phyloP scores from a whole-genome alignment of 2,888 invertebrate species.

The Zaprionus lineosus region DNA sequence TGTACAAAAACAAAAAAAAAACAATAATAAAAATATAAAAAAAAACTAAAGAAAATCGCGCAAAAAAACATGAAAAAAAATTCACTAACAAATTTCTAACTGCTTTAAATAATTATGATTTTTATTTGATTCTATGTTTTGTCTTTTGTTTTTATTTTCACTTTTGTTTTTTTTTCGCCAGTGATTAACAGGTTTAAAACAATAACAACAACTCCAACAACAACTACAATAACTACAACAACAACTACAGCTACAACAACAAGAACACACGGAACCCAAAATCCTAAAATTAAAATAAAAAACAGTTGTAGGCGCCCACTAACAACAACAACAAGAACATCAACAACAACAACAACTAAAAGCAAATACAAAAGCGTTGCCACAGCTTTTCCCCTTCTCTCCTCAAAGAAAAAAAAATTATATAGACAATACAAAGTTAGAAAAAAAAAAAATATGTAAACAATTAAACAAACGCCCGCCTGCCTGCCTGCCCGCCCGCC shows the following conservation, averaged over 20 bases:
- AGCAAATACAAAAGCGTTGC: slow-evolving; percentile 17
- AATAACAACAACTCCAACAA: no score
- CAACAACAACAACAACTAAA: slow-evolving; percentile 25
- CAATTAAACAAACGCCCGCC: slow-evolving; percentile 14
- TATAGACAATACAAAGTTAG: no score
- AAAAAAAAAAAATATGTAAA: slow-evolving; percentile 8
- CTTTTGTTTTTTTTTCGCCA: slow-evolving; percentile 44
- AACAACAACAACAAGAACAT: slow-evolving; percentile 8
- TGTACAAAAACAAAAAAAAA: slow-evolving; percentile 16
- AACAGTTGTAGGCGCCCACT: slow-evolving; percentile 13
- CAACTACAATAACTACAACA: slow-evolving; percentile 40
- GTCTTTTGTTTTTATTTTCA: slow-evolving; percentile 17
- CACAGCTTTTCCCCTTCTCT: slow-evolving; percentile 9
- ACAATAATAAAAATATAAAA: slow-evolving; percentile 10
- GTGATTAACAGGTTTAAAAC: slow-evolving; percentile 49
- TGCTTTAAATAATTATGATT: slow-evolving; percentile 34
- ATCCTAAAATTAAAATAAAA: no score
- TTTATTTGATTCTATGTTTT: slow-evolving; percentile 15
- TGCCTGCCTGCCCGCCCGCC: slow-evolving; percentile 43
- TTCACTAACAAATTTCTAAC: slow-evolving; percentile 44
- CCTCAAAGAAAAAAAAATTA: slow-evolving; percentile 3
- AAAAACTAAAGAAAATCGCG: slow-evolving; percentile 23
- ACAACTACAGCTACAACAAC: slow-evolving; percentile 23
- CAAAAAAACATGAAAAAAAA: slow-evolving; percentile 1
- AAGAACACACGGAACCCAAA: no score